phyloP scores from a whole-genome alignment of 2,113 vertebrate species.

The Sitta europaea region DNA sequence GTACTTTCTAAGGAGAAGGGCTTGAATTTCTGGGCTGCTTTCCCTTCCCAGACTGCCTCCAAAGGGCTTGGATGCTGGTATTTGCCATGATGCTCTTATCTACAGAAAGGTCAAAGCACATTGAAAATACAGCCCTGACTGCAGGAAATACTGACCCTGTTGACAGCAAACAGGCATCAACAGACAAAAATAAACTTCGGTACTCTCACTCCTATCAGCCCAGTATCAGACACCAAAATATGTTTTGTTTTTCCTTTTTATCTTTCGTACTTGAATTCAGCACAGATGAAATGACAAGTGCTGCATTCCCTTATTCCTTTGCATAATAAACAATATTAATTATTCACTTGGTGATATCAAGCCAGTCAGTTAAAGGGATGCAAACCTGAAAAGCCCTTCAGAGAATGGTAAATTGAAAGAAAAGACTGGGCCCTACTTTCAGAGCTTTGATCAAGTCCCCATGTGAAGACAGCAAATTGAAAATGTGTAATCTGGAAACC shows the following conservation, averaged over 20 bases:
- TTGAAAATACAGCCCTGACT: not conserved
- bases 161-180: not conserved
- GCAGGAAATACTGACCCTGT: not conserved
- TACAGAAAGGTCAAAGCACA: not conserved
- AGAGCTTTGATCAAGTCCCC: not conserved
- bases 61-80: not conserved
- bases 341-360: not conserved
- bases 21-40: not conserved
- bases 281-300: not conserved
- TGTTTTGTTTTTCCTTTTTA: not conserved
- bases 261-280: not conserved
- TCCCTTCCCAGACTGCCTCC: not conserved
- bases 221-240: not conserved
- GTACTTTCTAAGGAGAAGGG: not conserved
- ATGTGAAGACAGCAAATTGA: not conserved
- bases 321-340: constrained; percentile 6
- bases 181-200: not conserved
- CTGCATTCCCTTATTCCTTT: not conserved
- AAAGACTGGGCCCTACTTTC: not conserved
- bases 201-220: not conserved
- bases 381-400: not conserved
- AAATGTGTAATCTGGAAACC: not conserved
- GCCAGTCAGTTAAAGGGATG: not conserved
- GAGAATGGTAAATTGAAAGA: not conserved
- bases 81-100: not conserved